These are phyloP conservation scores for Thaumatotibia leucotreta DNA, from an alignment of 1,140 invertebrate species.

Conservation along the genomic window DNA sequence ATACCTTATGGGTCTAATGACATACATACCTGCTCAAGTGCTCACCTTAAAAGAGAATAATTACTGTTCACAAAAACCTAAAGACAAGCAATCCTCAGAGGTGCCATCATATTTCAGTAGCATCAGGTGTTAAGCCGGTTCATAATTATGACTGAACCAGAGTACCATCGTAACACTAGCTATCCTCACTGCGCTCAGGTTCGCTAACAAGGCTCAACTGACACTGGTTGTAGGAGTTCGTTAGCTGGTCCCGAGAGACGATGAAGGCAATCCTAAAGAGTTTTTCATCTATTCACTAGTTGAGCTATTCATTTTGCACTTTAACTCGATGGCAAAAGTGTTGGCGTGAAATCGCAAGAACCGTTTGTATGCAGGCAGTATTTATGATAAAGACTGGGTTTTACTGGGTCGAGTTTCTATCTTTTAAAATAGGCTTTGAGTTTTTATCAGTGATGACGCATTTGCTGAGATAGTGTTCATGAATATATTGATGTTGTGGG, in stretches of 20 bases:
- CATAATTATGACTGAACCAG: background rate
- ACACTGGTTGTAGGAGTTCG: background rate
- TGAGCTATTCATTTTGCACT: constrained; percentile 10
- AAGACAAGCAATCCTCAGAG: background rate
- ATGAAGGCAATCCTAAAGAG: constrained; percentile 3
- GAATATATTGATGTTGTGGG: too few relatives aligned
- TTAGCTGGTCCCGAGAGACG: background rate
- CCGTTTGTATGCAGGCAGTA: background rate
- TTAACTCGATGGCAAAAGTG: background rate
- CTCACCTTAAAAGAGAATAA: background rate
- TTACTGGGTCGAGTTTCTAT: background rate
- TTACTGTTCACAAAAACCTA: background rate
- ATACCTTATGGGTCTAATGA: too few relatives aligned
- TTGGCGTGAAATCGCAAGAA: background rate
- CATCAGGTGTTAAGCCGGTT: constrained; percentile 1
- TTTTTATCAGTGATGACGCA: too few relatives aligned
- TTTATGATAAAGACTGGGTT: background rate
- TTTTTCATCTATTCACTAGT: constrained; percentile 11
- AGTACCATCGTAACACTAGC: background rate
- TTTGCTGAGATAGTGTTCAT: too few relatives aligned
- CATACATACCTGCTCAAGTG: too few relatives aligned
- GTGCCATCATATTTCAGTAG: background rate
- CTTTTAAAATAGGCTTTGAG: background rate
- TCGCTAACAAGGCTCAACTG: background rate
- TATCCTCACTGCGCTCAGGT: background rate